Conservation (phyloP, 2,888 invertebrate genomes). For the Lagria hirta region DNA sequence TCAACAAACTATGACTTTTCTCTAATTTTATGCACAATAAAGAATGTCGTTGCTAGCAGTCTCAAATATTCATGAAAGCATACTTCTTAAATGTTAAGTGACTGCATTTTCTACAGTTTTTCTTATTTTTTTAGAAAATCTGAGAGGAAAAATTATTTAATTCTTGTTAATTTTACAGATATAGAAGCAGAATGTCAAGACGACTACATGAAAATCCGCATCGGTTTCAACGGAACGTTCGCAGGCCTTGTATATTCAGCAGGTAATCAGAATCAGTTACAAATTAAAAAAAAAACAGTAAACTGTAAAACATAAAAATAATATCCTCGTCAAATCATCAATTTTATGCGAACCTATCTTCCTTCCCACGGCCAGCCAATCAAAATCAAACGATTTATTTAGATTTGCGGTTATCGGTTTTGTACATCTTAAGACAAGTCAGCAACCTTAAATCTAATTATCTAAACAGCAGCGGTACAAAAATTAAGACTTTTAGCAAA, state of each 20-base stretch:
- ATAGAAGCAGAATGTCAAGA: constrained; percentile 95
- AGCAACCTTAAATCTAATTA: constrained; percentile 22
- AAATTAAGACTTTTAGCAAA: constrained; percentile 15
- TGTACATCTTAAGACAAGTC: constrained; percentile 8
- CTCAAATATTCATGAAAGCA: too few relatives aligned
- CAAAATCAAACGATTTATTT: constrained; percentile 8
- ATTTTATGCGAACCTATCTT: constrained; percentile 17
- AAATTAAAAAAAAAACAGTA: constrained; percentile 1
- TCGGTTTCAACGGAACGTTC: constrained; percentile 91
- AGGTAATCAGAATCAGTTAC: constrained; percentile 56
- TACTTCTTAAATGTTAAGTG: too few relatives aligned
- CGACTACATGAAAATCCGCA: constrained; percentile 92
- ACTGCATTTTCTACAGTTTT: too few relatives aligned
- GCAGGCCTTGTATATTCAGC: constrained; percentile 87
- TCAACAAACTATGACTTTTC: too few relatives aligned
- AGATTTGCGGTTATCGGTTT: constrained; percentile 21
- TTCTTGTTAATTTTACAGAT: constrained; percentile 62
- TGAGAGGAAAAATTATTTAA: too few relatives aligned
- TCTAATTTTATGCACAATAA: too few relatives aligned
- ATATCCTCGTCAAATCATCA: constrained; percentile 14
- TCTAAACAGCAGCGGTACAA: constrained; percentile 7
- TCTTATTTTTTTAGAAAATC: too few relatives aligned
- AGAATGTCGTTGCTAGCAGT: too few relatives aligned
- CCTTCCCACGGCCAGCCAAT: constrained; percentile 20
- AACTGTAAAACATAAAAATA: constrained; percentile 5